Percentiles rank a stretch among this genome's conserved stretches.
Evolutionary conservation across 1,140 invertebrate genomes (phyloP).

Genomic region (Bombus confusus): DNA sequence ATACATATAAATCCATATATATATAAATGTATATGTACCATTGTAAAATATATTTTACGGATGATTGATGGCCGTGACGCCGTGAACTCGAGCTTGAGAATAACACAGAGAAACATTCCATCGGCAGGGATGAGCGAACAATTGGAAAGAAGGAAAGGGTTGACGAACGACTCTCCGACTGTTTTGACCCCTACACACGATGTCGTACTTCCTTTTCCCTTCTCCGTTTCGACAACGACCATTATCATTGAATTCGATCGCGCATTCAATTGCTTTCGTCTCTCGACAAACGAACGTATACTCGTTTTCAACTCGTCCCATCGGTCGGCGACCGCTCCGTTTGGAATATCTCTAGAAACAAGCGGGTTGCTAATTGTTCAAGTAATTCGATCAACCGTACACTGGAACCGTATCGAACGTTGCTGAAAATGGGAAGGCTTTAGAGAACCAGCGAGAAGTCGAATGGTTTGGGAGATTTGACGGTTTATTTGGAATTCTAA

Average conservation of each 20-base stretch:
- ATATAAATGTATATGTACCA: constrained; percentile 67
- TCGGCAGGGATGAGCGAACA: constrained; percentile 26
- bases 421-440: not conserved
- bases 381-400: not conserved
- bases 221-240: constrained; percentile 26
- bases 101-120: constrained; percentile 60
- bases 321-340: constrained; percentile 1
- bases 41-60: constrained; percentile 74
- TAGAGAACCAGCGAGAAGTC: not conserved
- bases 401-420: not conserved
- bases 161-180: constrained; percentile 35
- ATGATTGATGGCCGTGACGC: constrained; percentile 52
- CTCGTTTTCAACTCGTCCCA: not conserved
- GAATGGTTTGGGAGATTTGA: not conserved
- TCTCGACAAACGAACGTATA: not conserved
- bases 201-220: constrained; percentile 56
- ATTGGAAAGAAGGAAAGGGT: constrained; percentile 33
- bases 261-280: not conserved
- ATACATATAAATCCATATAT: constrained; percentile 64
- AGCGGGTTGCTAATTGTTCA: not conserved
- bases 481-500: not conserved
- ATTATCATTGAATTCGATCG: not conserved
- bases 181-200: not conserved
- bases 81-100: constrained; percentile 43
- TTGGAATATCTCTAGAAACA: not conserved